A percentile compares a stretch with the other conserved stretches of the same genome.
phyloP scores from a whole-genome alignment of 2,888 invertebrate species.

The Drosophila picticornis region DNA sequence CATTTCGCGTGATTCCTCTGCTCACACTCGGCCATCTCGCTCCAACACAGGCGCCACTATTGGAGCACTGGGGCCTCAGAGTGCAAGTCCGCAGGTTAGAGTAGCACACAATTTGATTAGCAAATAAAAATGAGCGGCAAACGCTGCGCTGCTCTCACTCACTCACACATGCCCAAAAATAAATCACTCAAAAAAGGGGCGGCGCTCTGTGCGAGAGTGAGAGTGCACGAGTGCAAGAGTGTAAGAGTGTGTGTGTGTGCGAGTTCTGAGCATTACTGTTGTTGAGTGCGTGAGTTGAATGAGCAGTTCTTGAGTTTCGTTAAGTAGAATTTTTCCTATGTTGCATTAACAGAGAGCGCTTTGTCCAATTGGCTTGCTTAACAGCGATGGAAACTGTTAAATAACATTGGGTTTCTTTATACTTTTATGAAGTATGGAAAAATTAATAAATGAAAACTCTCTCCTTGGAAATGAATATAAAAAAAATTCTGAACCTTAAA shows the following conservation, averaged over 20 bases:
- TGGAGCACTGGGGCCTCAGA: conserved; percentile 36
- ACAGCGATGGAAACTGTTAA: conserved; percentile 43
- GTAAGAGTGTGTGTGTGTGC: conserved; percentile 3
- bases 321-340: conserved; percentile 50
- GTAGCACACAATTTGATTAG: conserved; percentile 72
- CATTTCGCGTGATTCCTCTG: conserved; percentile 44
- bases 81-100: conserved; percentile 56
- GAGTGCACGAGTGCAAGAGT: conserved; percentile 7
- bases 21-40: conserved; percentile 43
- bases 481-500: not conserved
- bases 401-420: conserved; percentile 26
- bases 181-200: conserved; percentile 49
- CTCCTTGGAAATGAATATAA: not conserved
- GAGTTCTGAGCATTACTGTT: conserved; percentile 22
- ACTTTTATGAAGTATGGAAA: conserved; percentile 21
- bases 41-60: conserved; percentile 36
- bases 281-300: conserved; percentile 29
- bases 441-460: not conserved
- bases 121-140: conserved; percentile 71
- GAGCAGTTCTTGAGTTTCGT: conserved; percentile 59
- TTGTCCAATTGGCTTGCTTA: conserved; percentile 53
- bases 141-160: conserved; percentile 29
- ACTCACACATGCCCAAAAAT: conserved; percentile 16
- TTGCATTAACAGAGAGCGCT: conserved; percentile 37
- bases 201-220: conserved; percentile 29